Base-by-base conservation (phyloP, 2,888 invertebrate species). In the Platycheirus albimanus region DNA sequence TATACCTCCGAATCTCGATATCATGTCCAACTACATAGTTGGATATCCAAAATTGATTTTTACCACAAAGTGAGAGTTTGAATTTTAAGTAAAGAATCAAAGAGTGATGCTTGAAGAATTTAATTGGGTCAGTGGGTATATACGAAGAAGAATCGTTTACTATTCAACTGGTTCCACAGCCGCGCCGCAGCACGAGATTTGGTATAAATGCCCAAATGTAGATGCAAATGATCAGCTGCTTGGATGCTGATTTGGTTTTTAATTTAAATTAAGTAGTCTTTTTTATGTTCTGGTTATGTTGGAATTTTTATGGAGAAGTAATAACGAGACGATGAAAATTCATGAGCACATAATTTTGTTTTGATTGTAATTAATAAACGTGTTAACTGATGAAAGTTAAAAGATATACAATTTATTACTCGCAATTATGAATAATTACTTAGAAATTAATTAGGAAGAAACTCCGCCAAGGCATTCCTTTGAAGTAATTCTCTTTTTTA, bases 121-220 rank as follows among this genome's bases (percentile, higher is more conserved):
- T 33, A 77, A 66, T 78, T 66, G 61, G 78, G 78, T 79, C 67
- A 78, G 64, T 71, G 13, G 33, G n/a, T n/a, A n/a, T n/a, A n/a
- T 41, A 77, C 49, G 38, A 38, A 20, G 38, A 56, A 41, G 24
- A 56, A 56, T 24, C 3, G 8, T 56, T 11, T 1, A 56, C 10
- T 1, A 24, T n/a, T 8, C 8, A 6, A 38, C 36, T 20, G 36
- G 38, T 20, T 56, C 13, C 11, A 24, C 24, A 24, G n/a, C n/a
- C n/a, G n/a, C n/a, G n/a, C n/a, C n/a, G n/a, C n/a, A n/a, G n/a
- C n/a, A n/a, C n/a, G n/a, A 3, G 24, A 24, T 24, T 36, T 54
- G 7, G 8, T n/a, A 36, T 36, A 54, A 54, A 54, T 36, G 1
- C 0, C 8, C 19, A n/a, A 33, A 33, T 7, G 13, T 17, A 3